phyloP scores from a whole-genome alignment of 2,888 invertebrate genomes.

The Cantharis rufa region DNA sequence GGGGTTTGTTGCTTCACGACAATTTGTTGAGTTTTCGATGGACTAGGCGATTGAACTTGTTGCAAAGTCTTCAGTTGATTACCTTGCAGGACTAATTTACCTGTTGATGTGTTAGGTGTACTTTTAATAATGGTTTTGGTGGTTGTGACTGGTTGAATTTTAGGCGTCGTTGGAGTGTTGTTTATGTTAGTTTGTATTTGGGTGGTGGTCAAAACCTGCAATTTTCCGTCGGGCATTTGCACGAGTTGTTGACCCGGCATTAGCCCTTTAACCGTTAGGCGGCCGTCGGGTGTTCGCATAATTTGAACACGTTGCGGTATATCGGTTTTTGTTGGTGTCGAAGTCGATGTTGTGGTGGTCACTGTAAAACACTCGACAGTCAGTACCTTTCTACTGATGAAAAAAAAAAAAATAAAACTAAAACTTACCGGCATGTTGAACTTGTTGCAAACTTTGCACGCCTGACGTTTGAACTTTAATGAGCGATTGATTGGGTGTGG shows the following conservation, averaged over 20 bases:
- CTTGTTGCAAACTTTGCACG: conserved; percentile 48
- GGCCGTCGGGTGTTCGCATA: conserved; percentile 86
- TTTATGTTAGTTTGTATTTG: conserved; percentile 58
- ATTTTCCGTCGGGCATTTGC: conserved; percentile 90
- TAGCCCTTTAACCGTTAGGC: conserved; percentile 87
- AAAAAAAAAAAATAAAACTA: background rate
- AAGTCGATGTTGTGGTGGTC: conserved; percentile 43
- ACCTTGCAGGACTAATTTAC: conserved; percentile 45
- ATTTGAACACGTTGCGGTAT: conserved; percentile 84
- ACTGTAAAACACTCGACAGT: conserved; percentile 8
- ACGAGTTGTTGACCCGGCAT: conserved; percentile 91
- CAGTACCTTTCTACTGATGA: background rate
- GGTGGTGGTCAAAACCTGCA: conserved; percentile 78
- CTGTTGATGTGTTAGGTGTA: conserved; percentile 40
- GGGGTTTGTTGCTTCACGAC: conserved; percentile 50
- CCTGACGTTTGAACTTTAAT: conserved; percentile 57
- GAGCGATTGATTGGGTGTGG: conserved; percentile 55
- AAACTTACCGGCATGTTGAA: conserved; percentile 53
- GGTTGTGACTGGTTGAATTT: conserved; percentile 39
- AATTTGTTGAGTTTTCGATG: conserved; percentile 48
- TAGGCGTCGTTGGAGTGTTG: conserved; percentile 52
- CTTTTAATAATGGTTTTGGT: conserved; percentile 44
- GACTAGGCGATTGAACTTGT: conserved; percentile 40
- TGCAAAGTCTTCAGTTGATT: conserved; percentile 37
- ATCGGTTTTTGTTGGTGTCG: conserved; percentile 39